Conservation (phyloP, 2,113 vertebrate genomes). For the Amphilophus citrinellus region DNA sequence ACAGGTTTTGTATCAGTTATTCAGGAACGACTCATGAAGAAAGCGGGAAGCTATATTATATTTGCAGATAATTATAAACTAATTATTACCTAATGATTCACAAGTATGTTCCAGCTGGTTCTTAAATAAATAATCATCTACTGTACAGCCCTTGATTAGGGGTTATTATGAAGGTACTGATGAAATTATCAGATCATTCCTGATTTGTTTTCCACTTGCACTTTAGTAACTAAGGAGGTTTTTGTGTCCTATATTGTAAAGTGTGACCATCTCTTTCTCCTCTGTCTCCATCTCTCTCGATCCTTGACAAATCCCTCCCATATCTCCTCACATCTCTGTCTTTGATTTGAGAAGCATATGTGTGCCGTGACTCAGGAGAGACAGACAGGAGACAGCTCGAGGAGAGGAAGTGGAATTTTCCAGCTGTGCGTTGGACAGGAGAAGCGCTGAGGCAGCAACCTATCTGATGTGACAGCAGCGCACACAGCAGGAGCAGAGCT, state of each 20-base stretch:
- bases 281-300: not conserved
- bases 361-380: constrained; percentile 39
- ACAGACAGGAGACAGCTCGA: constrained; percentile 14
- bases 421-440: constrained; percentile 47
- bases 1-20: not conserved
- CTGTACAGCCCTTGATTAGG: not conserved
- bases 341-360: constrained; percentile 50
- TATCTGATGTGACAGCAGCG: constrained; percentile 32
- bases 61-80: not conserved
- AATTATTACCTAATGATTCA: constrained; percentile 1
- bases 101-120: not conserved
- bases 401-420: constrained; percentile 66
- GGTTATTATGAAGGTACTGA: not conserved
- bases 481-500: constrained; percentile 32
- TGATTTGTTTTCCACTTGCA: not conserved
- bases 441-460: constrained; percentile 62
- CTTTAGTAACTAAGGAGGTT: not conserved
- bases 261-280: not conserved
- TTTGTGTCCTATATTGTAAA: not conserved
- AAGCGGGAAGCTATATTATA: not conserved
- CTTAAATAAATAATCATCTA: constrained; percentile 1
- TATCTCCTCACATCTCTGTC: not conserved
- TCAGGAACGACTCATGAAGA: not conserved
- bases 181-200: not conserved
- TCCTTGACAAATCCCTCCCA: not conserved